phyloP scores from a whole-genome alignment of 2,888 invertebrate genomes.

The Melanotus villosus region DNA sequence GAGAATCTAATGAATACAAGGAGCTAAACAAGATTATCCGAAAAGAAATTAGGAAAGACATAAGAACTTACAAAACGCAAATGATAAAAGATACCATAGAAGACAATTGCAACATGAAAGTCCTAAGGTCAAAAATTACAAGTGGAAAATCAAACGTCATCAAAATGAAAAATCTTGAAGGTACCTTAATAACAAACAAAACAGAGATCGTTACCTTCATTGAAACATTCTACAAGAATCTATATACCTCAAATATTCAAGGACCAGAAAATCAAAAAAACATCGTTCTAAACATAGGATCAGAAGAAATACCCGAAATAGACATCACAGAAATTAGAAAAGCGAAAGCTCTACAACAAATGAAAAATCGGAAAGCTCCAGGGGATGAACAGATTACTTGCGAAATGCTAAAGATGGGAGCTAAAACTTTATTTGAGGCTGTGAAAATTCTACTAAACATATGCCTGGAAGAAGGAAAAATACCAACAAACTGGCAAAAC shows the following conservation, averaged over 20 bases:
- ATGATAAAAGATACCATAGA: neutral
- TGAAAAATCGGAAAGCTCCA: slow-evolving; percentile 15
- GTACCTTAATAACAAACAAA: slow-evolving; percentile 6
- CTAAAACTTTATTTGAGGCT: neutral
- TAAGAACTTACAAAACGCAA: neutral
- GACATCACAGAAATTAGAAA: neutral
- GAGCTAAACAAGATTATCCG: neutral
- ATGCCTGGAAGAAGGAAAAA: neutral
- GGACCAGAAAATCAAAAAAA: slow-evolving; percentile 6
- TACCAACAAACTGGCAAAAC: neutral
- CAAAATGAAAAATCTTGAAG: slow-evolving; percentile 11
- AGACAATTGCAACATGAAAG: slow-evolving; percentile 9
- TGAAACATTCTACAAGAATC: slow-evolving; percentile 1
- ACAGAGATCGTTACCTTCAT: slow-evolving; percentile 2
- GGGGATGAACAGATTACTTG: slow-evolving; percentile 1
- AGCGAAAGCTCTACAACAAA: neutral
- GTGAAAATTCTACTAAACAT: neutral
- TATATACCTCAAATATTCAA: neutral
- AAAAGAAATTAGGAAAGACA: neutral
- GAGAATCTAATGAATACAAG: neutral
- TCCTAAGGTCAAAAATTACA: slow-evolving; percentile 4
- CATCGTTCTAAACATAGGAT: neutral
- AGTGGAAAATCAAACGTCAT: neutral
- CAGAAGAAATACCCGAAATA: no score
- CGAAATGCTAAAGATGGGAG: slow-evolving; percentile 21